A percentile compares a stretch with the other conserved stretches of the same genome.
Conservation (phyloP, 2,797 vertebrate genomes). For the Anguilla pacifica region DNA sequence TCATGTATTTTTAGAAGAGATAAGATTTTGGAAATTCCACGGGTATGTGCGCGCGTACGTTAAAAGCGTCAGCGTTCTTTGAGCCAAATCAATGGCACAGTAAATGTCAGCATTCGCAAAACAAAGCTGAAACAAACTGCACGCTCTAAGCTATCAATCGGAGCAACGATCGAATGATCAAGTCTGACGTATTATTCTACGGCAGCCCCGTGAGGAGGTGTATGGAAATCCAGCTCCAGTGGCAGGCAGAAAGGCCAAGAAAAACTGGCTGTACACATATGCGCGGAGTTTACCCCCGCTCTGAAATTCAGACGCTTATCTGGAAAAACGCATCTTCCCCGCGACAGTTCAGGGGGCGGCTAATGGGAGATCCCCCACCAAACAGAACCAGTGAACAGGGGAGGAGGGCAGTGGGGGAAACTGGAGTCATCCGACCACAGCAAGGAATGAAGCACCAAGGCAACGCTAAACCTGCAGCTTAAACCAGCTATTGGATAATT, state of each 20-base stretch:
- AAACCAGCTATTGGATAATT: not conserved
- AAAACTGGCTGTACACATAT: not conserved
- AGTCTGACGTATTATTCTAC: not conserved
- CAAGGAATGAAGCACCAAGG: not conserved
- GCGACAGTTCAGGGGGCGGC: not conserved
- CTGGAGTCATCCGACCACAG: not conserved
- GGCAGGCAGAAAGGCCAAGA: not conserved
- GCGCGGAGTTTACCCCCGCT: not conserved
- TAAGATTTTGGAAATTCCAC: not conserved
- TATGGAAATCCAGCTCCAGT: not conserved
- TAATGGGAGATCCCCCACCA: not conserved
- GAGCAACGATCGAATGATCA: not conserved
- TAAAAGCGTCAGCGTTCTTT: not conserved
- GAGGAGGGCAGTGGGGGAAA: not conserved
- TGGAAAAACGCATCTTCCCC: not conserved
- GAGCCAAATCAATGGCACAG: not conserved
- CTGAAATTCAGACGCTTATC: conserved; percentile 13
- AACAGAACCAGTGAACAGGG: not conserved
- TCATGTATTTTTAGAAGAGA: not conserved
- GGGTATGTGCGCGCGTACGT: not conserved
- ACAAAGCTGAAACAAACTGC: not conserved
- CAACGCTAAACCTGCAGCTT: conserved; percentile 5
- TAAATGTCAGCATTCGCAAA: not conserved
- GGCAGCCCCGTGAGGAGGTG: not conserved
- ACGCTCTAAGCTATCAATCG: not conserved